Percentiles rank a stretch among this genome's conserved stretches.
Conservation (phyloP, 2,888 invertebrate species). For the Xylophagus ater region DNA sequence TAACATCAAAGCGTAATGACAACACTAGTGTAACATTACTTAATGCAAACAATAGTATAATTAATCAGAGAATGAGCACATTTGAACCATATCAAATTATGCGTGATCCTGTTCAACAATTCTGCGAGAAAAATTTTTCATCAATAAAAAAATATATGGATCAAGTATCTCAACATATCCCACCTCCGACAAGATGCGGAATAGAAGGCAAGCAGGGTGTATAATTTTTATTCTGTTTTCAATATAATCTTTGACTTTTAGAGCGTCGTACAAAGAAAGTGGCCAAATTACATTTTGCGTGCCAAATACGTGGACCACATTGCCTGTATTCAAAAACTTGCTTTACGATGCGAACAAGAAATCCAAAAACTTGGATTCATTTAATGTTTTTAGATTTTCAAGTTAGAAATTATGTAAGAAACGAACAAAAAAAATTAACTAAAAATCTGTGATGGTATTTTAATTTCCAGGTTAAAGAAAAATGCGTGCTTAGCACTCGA, state of each 20-base stretch:
- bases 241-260: constrained; percentile 32
- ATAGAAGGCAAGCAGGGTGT: constrained; percentile 60
- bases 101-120: constrained; percentile 86
- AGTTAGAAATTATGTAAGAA: constrained; percentile 40
- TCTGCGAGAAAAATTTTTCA: constrained; percentile 88
- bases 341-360: constrained; percentile 67
- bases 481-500: constrained; percentile 65
- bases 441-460: neutral
- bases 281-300: constrained; percentile 79
- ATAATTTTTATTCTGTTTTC: neutral
- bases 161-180: constrained; percentile 69
- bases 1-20: constrained; percentile 51
- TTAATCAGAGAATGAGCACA: constrained; percentile 61
- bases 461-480: constrained; percentile 52
- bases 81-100: constrained; percentile 80
- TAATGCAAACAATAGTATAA: constrained; percentile 43
- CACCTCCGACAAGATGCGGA: constrained; percentile 85
- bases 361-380: constrained; percentile 87
- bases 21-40: constrained; percentile 71
- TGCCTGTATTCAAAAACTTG: constrained; percentile 75
- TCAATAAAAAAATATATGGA: constrained; percentile 89
- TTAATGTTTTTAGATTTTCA: constrained; percentile 91
- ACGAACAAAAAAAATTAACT: neutral
- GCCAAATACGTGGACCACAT: constrained; percentile 71
- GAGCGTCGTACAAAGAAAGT: constrained; percentile 75